A percentile compares a stretch with the other conserved stretches of the same genome.
Evolutionary conservation across 1,140 invertebrate species (phyloP).

Genomic region (Bombus balteatus): DNA sequence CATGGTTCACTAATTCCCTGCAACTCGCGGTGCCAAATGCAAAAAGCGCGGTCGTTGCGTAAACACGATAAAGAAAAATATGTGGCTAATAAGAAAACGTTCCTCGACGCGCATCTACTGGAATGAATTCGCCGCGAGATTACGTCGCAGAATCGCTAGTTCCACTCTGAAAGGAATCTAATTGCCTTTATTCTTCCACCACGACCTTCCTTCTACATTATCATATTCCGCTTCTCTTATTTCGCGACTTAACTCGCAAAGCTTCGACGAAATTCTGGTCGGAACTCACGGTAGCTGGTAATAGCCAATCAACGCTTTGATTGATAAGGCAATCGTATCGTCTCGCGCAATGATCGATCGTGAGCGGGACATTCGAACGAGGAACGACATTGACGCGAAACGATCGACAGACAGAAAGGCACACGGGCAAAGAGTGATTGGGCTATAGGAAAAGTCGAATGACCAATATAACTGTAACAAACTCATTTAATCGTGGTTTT

Average conservation of each 20-base stretch:
- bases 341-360: constrained; percentile 1
- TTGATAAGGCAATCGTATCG: constrained; percentile 13
- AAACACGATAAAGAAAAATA: constrained; percentile 23
- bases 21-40: neutral
- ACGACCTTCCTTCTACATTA: neutral
- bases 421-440: neutral
- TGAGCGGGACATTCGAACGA: neutral
- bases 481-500: neutral
- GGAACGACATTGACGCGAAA: neutral
- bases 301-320: constrained; percentile 12
- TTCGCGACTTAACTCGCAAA: neutral
- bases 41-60: constrained; percentile 13
- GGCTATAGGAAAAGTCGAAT: neutral
- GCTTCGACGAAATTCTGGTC: too few species aligned
- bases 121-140: neutral
- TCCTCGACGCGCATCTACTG: neutral
- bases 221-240: neutral
- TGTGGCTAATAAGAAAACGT: neutral
- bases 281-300: neutral
- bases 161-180: constrained; percentile 6
- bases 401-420: neutral
- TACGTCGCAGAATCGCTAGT: neutral
- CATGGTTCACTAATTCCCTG: constrained; percentile 34
- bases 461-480: neutral
- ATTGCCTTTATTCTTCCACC: neutral